A percentile compares a stretch with the other conserved stretches of the same genome.
Conservation (phyloP, 1,140 invertebrate species). For the Pseudomyrmex flavicornis region DNA sequence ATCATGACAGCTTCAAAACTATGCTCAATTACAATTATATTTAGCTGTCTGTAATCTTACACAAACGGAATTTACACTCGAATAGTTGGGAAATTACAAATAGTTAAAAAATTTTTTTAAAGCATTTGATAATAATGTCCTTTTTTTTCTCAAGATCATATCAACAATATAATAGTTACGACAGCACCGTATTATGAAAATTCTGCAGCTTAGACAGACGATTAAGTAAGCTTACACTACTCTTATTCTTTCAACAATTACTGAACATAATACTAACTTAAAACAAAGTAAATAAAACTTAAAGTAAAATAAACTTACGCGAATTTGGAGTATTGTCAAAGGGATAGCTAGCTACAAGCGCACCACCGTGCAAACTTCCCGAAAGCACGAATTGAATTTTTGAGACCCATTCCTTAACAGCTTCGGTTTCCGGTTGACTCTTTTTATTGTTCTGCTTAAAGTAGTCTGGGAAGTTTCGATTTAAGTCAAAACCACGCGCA, state of each 20-base stretch:
- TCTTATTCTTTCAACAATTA: constrained; percentile 12
- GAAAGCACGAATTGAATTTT: constrained; percentile 97
- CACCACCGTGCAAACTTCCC: constrained; percentile 96
- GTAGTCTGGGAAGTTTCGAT: constrained; percentile 97
- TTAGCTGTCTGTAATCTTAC: constrained; percentile 30
- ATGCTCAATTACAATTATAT: constrained; percentile 5
- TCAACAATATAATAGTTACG: background rate
- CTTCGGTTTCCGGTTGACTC: constrained; percentile 96
- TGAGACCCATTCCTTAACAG: constrained; percentile 97
- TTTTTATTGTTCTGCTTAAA: constrained; percentile 95
- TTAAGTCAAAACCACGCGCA: constrained; percentile 94
- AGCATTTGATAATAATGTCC: background rate
- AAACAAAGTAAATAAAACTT: background rate
- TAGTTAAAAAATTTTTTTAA: no score
- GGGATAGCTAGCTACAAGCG: constrained; percentile 96
- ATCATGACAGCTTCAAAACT: constrained; percentile 59
- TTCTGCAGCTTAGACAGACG: constrained; percentile 10
- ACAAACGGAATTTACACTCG: constrained; percentile 19
- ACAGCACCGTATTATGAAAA: background rate
- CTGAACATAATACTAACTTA: background rate
- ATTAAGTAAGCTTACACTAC: background rate
- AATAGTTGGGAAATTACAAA: background rate
- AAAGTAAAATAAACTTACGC: constrained; percentile 88
- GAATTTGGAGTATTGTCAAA: constrained; percentile 96
- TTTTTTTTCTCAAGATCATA: background rate